phyloP scores from a whole-genome alignment of 53 echinoderm and acorn worm species.

The Stichopus horrens region DNA sequence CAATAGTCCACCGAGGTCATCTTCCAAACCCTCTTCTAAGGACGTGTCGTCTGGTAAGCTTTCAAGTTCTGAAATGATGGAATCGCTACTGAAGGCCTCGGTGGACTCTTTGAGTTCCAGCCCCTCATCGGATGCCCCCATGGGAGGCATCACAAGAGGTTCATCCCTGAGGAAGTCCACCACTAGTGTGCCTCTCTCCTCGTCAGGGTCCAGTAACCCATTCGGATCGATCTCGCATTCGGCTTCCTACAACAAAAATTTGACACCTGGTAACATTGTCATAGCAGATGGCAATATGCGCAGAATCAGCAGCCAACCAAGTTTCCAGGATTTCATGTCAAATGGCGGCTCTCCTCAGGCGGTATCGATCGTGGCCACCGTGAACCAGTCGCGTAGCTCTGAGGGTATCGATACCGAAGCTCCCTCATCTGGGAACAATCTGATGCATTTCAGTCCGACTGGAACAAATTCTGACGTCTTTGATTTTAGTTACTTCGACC shows the following conservation, averaged over 20 bases:
- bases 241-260: neutral
- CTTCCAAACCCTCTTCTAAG: neutral
- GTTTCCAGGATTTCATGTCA: constrained; percentile 49
- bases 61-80: constrained; percentile 40
- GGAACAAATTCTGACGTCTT: constrained; percentile 57
- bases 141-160: neutral
- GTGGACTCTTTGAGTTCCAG: constrained; percentile 14
- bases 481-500: constrained; percentile 88
- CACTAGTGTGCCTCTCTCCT: no score
- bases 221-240: constrained; percentile 3
- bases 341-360: neutral
- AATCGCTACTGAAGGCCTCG: constrained; percentile 24
- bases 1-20: neutral
- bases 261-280: neutral
- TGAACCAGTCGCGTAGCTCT: constrained; percentile 26
- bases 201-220: neutral
- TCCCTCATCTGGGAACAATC: constrained; percentile 49
- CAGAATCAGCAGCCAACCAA: constrained; percentile 80
- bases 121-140: neutral
- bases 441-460: constrained; percentile 75
- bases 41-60: neutral
- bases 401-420: neutral
- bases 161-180: constrained; percentile 7
- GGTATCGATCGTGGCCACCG: neutral
- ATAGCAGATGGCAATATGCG: constrained; percentile 47